Evolutionary conservation across 2,797 vertebrate genomes (phyloP), one percentile per base, ranked within the genome.

Genomic region (Sebastes elongatus): DNA sequence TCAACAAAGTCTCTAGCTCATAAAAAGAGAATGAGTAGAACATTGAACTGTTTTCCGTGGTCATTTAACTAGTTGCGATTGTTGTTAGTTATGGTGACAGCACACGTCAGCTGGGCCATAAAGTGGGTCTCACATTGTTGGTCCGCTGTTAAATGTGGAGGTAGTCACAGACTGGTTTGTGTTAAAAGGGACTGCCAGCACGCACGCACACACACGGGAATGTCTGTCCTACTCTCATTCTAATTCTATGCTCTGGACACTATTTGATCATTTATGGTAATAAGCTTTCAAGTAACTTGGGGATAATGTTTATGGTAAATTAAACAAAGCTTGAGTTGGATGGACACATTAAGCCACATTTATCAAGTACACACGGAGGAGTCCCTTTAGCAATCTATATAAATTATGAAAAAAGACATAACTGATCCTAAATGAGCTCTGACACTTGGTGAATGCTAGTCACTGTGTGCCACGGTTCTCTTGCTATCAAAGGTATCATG

Each of bases 121-220:
- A 49, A 49, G 46, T 49, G 16, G 18, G 46, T 49, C 1, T 3
- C 46, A 20, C 46, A 49, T 20, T 42, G 38, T 42, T 42, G 38
- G 38, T 16, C 38, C 38, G 14, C 5, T 0, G 14, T 0, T 42
- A 16, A 42, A 42, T 0, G 6, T 16, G 38, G 14, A 42, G 14
- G 38, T 42, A 42, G 38, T 42, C 38, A 42, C 38, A 42, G 38
- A 42, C 38, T 38, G 2, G 38, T 42, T 0, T 7, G 6, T 42
- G 38, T 42, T 1, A 16, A 42, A 42, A 16, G 38, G 38, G 38
- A 42, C 14, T 42, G 38, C 38, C 13, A 0, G 38, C 28, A 28
- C 4, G 10, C 10, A 6, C 5, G 1, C 38, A 14, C 5, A 0
- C 2, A 14, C 35, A 38, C 13, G 6, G 42, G 42, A 46, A 46